Evolutionary conservation across 2,888 invertebrate species (phyloP).

Genomic region (Heteromurus nitidus): DNA sequence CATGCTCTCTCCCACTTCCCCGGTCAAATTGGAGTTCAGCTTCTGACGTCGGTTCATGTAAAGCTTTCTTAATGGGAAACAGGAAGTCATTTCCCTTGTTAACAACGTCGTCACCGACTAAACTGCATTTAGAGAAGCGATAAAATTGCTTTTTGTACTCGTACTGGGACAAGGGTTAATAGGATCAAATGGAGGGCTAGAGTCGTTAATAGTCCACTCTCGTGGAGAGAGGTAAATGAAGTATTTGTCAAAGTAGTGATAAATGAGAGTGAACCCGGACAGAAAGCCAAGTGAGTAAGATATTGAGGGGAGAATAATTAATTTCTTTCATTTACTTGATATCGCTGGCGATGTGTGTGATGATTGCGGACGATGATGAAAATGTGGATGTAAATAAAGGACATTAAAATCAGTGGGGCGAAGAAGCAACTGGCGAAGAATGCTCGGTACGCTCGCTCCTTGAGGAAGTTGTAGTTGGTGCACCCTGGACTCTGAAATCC

Average conservation of each 20-base stretch:
- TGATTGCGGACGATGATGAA: slow-evolving; percentile 79
- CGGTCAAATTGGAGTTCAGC: too few relatives aligned
- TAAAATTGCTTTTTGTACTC: too few relatives aligned
- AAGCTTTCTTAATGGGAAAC: not conserved
- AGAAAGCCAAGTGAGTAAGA: not conserved
- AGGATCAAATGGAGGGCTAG: too few relatives aligned
- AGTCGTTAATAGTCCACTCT: too few relatives aligned
- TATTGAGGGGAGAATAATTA: not conserved
- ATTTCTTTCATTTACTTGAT: slow-evolving; percentile 72
- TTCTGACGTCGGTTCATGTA: too few relatives aligned
- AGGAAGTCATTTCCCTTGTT: not conserved
- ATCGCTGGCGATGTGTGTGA: slow-evolving; percentile 77
- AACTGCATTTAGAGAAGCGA: too few relatives aligned
- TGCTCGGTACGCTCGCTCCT: slow-evolving; percentile 77
- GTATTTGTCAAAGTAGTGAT: too few relatives aligned
- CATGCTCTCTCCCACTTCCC: too few relatives aligned
- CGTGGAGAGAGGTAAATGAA: too few relatives aligned
- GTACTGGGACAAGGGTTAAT: too few relatives aligned
- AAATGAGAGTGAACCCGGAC: too few relatives aligned
- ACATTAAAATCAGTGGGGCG: slow-evolving; percentile 79
- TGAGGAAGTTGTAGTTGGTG: slow-evolving; percentile 73
- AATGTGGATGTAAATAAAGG: slow-evolving; percentile 80
- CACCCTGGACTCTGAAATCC: slow-evolving; percentile 75
- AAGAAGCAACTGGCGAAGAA: slow-evolving; percentile 79
- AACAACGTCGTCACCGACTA: too few relatives aligned